These are phyloP conservation scores for Otocyon megalotis DNA, from an alignment of 2,113 vertebrate genomes.

Conservation along the genomic window DNA sequence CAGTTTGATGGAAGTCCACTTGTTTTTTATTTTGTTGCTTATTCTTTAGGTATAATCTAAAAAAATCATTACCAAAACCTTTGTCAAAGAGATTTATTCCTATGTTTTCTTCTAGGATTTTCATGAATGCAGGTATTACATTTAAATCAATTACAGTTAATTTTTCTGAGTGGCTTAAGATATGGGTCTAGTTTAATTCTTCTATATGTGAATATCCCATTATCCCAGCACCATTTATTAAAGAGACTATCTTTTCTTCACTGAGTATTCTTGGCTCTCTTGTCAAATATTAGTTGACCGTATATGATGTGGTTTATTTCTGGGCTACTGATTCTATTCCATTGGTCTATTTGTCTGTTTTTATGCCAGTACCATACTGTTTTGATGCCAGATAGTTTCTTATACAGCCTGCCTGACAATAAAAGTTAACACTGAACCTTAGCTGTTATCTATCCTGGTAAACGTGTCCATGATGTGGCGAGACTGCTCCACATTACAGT, in stretches of 20 bases:
- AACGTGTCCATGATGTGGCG: slow-evolving; percentile 83
- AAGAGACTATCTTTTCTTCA: neutral
- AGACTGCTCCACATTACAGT: slow-evolving; percentile 63
- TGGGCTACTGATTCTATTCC: neutral
- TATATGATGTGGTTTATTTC: neutral
- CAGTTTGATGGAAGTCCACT: neutral
- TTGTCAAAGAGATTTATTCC: neutral
- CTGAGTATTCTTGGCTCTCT: neutral
- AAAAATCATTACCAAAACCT: neutral
- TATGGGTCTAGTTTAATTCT: neutral
- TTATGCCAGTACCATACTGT: neutral
- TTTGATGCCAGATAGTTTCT: slow-evolving; percentile 76
- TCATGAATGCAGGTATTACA: neutral
- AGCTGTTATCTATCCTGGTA: slow-evolving; percentile 87
- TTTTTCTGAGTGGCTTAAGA: neutral
- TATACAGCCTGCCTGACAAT: slow-evolving; percentile 85
- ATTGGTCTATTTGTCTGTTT: neutral
- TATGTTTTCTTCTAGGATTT: neutral
- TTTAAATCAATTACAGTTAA: neutral
- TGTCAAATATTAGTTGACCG: neutral
- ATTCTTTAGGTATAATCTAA: neutral
- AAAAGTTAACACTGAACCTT: slow-evolving; percentile 86
- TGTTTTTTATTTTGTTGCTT: neutral
- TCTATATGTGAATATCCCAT: neutral
- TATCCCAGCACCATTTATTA: neutral